phyloP scores from a whole-genome alignment of 2,797 vertebrate species.

The Nothura maculosa region DNA sequence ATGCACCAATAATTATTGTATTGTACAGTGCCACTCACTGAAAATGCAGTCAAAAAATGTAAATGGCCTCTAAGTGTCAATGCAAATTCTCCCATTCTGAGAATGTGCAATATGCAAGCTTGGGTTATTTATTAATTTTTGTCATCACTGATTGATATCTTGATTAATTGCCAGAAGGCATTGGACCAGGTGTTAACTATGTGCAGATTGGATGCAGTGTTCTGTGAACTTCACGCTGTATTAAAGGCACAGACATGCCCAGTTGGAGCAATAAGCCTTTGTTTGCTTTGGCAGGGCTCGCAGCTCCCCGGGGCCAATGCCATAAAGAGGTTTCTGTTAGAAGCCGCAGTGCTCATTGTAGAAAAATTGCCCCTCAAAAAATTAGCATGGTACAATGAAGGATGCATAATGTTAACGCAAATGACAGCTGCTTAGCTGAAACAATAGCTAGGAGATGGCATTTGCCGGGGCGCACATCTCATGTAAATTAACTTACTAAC shows the following conservation, averaged over 20 bases:
- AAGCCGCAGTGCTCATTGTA: conserved; percentile 93
- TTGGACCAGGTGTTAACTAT: conserved; percentile 86
- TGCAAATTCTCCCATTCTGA: conserved; percentile 70
- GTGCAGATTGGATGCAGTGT: conserved; percentile 84
- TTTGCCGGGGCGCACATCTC: conserved; percentile 85
- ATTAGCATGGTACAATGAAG: conserved; percentile 94
- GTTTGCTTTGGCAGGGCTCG: conserved; percentile 94
- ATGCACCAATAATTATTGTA: conserved; percentile 22
- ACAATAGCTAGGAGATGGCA: conserved; percentile 88
- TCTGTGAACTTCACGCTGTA: conserved; percentile 86
- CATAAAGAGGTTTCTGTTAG: conserved; percentile 98
- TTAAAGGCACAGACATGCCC: conserved; percentile 89
- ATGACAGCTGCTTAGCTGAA: conserved; percentile 91
- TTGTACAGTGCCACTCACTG: conserved; percentile 28
- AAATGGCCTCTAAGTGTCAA: conserved; percentile 72
- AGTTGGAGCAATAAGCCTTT: conserved; percentile 90
- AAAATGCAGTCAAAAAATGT: conserved; percentile 62
- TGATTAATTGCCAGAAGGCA: conserved; percentile 83
- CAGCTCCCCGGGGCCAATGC: conserved; percentile 91
- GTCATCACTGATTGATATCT: conserved; percentile 86
- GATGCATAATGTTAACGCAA: conserved; percentile 90
- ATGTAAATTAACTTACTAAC: conserved; percentile 86
- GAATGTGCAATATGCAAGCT: conserved; percentile 72
- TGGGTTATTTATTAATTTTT: conserved; percentile 77
- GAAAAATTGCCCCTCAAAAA: conserved; percentile 94